Base-by-base conservation (phyloP, 2,113 vertebrate species). In the Sander vitreus region DNA sequence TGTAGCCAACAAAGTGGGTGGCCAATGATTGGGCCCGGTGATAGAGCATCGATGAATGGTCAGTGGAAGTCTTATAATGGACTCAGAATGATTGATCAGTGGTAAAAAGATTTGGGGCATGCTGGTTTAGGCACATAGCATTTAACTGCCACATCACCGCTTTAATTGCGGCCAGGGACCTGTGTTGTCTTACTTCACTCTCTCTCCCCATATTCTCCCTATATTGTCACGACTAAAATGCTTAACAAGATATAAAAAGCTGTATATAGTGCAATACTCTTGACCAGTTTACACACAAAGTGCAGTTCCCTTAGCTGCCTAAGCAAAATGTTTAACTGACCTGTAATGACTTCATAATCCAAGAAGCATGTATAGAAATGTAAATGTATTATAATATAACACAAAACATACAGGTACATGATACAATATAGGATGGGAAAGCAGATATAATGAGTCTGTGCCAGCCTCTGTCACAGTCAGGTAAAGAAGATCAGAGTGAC, bases 1-100 rank as follows among this genome's bases (percentile, higher is more conserved):
- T 68, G 45, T 54, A 16, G 50, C 33, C 51, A 39, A 23, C 74
- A 55, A 4, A 4, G 78, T 84, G 83, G 78, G 80, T 81, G 80
- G 78, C 51, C 66, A 8, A 2, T 72, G 50, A 53, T 15, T 25
- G 30, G 53, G 25, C n/a, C 4, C 8, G 11, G 70, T 21, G 62
- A 45, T 18, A 1, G 43, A 80, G 27, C 27, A 43, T 10, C 4
- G 2, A 39, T 25, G 53, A 47, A 9, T 3, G 13, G 18, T 33
- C 14, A 23, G 25, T 55, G 33, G 30, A 30, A 27, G 23, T 76
- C 25, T 58, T 15, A 8, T 12, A 15, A 54, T n/a, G 33, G 19
- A 67, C 57, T 30, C 10, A 12, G 39, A 39, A 19, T 53, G 23
- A 59, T 21, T 39, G 33, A 23, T 66, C 16, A n/a, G 15, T 33